Conservation (phyloP, 2,888 invertebrate species). For the Polylopha cassiicola region DNA sequence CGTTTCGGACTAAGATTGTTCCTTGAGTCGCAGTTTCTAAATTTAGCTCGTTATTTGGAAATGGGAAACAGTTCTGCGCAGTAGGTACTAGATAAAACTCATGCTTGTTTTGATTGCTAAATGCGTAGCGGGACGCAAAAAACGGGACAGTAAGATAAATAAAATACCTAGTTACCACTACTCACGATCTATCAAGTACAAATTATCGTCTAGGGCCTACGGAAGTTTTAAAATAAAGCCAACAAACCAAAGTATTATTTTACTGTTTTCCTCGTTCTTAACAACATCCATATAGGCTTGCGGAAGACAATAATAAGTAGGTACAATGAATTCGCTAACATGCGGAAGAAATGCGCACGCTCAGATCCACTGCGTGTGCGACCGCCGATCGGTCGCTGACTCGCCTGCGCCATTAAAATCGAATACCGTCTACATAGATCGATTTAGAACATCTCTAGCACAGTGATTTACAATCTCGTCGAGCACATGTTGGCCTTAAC, state of each 20-base stretch:
- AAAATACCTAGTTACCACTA: too few relatives aligned
- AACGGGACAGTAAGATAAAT: too few relatives aligned
- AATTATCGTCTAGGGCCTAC: too few relatives aligned
- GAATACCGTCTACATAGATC: too few relatives aligned
- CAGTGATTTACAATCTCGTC: constrained; percentile 32
- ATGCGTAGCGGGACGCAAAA: too few relatives aligned
- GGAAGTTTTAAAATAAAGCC: constrained; percentile 5
- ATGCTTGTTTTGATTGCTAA: constrained; percentile 8
- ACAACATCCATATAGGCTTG: constrained; percentile 33
- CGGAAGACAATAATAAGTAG: constrained; percentile 37
- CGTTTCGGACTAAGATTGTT: constrained; percentile 15
- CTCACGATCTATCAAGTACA: too few relatives aligned
- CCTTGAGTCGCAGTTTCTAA: constrained; percentile 34
- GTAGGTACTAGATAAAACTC: constrained; percentile 20
- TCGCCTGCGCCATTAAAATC: constrained; percentile 24
- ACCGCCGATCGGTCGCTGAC: constrained; percentile 27
- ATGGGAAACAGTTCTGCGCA: constrained; percentile 38
- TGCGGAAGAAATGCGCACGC: constrained; percentile 47
- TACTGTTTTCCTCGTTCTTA: constrained; percentile 26
- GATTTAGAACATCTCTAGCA: constrained; percentile 42
- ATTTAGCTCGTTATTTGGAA: constrained; percentile 40
- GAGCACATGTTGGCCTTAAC: constrained; percentile 50
- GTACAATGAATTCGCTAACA: constrained; percentile 42
- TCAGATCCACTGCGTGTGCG: constrained; percentile 40
- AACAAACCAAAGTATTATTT: constrained; percentile 10